Base-by-base conservation (phyloP, 2,797 vertebrate genomes). In the Rhadinocentrus ornatus region DNA sequence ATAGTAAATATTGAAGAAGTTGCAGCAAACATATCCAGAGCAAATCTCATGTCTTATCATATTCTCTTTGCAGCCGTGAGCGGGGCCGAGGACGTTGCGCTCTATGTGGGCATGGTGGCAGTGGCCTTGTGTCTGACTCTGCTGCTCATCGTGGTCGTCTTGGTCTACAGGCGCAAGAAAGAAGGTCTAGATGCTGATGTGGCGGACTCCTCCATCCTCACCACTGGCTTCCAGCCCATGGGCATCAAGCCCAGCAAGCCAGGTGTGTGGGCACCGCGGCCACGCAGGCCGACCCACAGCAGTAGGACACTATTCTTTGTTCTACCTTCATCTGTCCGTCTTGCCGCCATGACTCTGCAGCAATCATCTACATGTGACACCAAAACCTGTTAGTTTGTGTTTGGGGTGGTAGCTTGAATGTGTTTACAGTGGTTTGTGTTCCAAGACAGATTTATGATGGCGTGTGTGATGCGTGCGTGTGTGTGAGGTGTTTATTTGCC, bases 241-340 rank as follows among this genome's bases (percentile, higher is more conserved):
- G 97, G 97, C 93, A 97, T 98, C 94, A 99, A 99, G 93, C 96
- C 98, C 92, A 96, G 96, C 94, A 99, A 99, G 95, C 97, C 96
- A 91, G 98, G 97, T 99, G 93, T 95, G 95, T 84, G 89, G 92
- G 88, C 83, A 48, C 89, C 90, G 63, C 82, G 91, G 83, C 89
- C 90, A 68, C 82, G 90, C 91, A 92, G 93, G 88, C 91, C 92
- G 56, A 89, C 91, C 86, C 92, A 89, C 93, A 89, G 93, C 93
- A 95, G 94, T 94, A 95, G 92, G 94, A 92, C 85, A 93, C 88
- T 89, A 81, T 93, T 94, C 87, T 93, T 93, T 92, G 89, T 91
- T 92, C 71, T 88, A 73, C 71, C 78, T 57, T 73, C 71, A 72
- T 88, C 84, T 81, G 76, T 83, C 71, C 82, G 27, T 85, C 75